Evolutionary conservation across 1,140 invertebrate genomes (phyloP).

Genomic region (Ericerus pela): DNA sequence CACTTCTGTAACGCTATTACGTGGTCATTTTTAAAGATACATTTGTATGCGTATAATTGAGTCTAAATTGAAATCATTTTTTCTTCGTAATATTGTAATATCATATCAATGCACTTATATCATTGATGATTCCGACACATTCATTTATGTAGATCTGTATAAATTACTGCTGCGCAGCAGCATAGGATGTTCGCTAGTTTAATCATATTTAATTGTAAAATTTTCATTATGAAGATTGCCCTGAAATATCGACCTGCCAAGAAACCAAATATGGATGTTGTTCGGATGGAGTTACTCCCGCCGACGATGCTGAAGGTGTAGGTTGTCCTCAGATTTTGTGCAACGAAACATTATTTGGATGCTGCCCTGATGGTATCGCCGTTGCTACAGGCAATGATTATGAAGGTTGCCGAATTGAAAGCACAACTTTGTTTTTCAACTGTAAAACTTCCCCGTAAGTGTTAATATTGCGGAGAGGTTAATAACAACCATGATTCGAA

Average conservation of each 20-base stretch:
- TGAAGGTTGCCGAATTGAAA: conserved; percentile 53
- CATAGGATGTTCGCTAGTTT: background rate
- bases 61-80: background rate
- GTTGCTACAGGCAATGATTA: conserved; percentile 63
- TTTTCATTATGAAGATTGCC: conserved; percentile 36
- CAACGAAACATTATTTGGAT: conserved; percentile 63
- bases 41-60: background rate
- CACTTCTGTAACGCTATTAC: too few species aligned
- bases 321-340: conserved; percentile 65
- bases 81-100: too few species aligned
- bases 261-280: conserved; percentile 81
- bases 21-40: background rate
- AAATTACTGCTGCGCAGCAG: background rate
- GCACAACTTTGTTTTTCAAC: conserved; percentile 16
- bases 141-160: too few species aligned
- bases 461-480: background rate
- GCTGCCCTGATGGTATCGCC: conserved; percentile 67
- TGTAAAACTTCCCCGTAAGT: conserved; percentile 46
- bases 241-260: conserved; percentile 51
- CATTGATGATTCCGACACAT: too few species aligned
- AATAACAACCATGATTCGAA: too few species aligned
- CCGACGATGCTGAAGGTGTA: conserved; percentile 48
- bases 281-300: conserved; percentile 69
- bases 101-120: too few species aligned
- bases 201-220: background rate